Conservation (phyloP, 2,113 vertebrate species). For the Pangasianodon gigas region DNA sequence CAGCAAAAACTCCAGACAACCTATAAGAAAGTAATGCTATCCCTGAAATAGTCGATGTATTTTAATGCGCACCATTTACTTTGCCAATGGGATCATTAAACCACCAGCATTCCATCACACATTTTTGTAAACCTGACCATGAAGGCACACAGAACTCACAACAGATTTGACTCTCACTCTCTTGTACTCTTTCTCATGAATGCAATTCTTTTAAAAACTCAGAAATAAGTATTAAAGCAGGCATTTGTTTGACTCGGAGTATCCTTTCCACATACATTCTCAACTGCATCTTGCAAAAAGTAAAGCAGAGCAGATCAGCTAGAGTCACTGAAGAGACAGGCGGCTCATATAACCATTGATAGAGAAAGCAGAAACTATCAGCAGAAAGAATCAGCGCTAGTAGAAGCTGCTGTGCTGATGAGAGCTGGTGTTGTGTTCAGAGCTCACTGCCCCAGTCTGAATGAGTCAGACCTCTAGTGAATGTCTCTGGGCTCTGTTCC, state of each 20-base stretch:
- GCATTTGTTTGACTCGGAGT: not conserved
- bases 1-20: not conserved
- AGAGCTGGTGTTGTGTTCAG: not conserved
- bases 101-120: not conserved
- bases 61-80: not conserved
- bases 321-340: not conserved
- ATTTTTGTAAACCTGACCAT: not conserved
- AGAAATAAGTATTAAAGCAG: not conserved
- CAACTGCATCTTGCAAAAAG: not conserved
- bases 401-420: conserved; percentile 2
- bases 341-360: not conserved
- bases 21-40: not conserved
- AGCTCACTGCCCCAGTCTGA: not conserved
- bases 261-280: not conserved
- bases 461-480: not conserved
- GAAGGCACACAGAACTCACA: not conserved
- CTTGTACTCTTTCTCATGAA: not conserved
- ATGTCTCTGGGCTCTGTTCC: conserved; percentile 1
- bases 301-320: not conserved
- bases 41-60: not conserved
- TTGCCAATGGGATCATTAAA: not conserved
- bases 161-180: not conserved
- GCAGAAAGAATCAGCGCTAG: not conserved
- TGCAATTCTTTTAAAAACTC: not conserved
- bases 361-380: conserved; percentile 4